Percentiles rank a stretch among this genome's conserved stretches.
Evolutionary conservation across 1,140 invertebrate genomes (phyloP).

Genomic region (Varroa destructor): DNA sequence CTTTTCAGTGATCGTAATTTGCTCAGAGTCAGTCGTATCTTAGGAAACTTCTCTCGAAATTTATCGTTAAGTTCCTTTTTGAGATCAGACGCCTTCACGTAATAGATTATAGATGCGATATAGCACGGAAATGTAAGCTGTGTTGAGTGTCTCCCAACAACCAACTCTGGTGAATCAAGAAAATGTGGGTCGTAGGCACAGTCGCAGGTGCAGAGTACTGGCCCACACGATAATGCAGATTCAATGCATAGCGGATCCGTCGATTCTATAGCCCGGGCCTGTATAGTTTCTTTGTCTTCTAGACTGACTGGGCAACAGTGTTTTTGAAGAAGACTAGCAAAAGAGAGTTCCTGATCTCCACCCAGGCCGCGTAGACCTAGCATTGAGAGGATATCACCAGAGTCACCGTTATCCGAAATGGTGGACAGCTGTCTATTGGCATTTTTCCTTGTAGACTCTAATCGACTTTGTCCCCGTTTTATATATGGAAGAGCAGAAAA

Average conservation of each 20-base stretch:
- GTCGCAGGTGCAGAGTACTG: constrained; percentile 33
- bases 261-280: constrained; percentile 28
- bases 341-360: constrained; percentile 16
- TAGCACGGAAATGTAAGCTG: constrained; percentile 87
- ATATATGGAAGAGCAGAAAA: constrained; percentile 69
- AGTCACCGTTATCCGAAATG: constrained; percentile 25
- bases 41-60: constrained; percentile 85
- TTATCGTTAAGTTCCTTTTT: constrained; percentile 97
- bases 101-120: constrained; percentile 89
- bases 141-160: constrained; percentile 84
- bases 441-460: constrained; percentile 17
- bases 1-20: constrained; percentile 86
- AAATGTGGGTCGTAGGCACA: constrained; percentile 64
- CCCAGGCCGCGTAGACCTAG: neutral
- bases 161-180: constrained; percentile 84
- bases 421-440: constrained; percentile 20
- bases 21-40: constrained; percentile 85
- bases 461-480: constrained; percentile 47
- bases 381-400: constrained; percentile 19
- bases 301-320: neutral
- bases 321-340: constrained; percentile 4
- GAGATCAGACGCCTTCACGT: constrained; percentile 84
- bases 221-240: neutral
- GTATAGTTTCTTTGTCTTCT: constrained; percentile 30
- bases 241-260: constrained; percentile 35